These are phyloP conservation scores for Capitulum mitella DNA, from an alignment of 2,888 invertebrate species.

Conservation along the genomic window DNA sequence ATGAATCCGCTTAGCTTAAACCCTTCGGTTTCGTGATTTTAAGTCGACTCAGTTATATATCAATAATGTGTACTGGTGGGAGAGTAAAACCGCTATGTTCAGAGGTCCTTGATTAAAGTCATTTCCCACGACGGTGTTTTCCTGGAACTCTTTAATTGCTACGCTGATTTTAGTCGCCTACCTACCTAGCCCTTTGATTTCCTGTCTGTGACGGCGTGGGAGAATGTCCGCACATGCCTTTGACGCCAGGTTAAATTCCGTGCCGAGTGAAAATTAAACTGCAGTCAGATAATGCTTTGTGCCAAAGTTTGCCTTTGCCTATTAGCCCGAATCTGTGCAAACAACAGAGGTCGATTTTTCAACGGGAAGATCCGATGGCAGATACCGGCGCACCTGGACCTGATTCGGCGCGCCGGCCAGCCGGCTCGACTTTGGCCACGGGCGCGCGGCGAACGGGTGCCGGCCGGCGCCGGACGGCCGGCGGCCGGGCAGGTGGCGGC, in stretches of 20 bases:
- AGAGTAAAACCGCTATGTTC: too few relatives aligned
- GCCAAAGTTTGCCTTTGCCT: slow-evolving; percentile 4
- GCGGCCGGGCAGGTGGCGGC: background rate
- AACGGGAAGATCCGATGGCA: background rate
- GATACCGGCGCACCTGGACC: background rate
- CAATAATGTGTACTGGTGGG: too few relatives aligned
- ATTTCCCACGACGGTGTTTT: too few relatives aligned
- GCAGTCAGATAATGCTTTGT: background rate
- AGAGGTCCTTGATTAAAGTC: too few relatives aligned
- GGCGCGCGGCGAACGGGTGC: background rate
- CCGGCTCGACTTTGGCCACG: background rate
- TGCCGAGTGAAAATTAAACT: background rate
- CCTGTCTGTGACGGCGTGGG: too few relatives aligned
- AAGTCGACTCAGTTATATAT: too few relatives aligned
- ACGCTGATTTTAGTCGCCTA: too few relatives aligned
- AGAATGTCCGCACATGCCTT: too few relatives aligned
- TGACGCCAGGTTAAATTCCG: background rate
- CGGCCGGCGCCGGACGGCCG: background rate
- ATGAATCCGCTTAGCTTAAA: too few relatives aligned
- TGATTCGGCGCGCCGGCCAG: background rate
- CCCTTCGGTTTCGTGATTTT: too few relatives aligned
- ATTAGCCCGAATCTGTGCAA: background rate
- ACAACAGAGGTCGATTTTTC: slow-evolving; percentile 19
- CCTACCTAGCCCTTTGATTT: too few relatives aligned
- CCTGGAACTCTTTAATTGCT: too few relatives aligned